phyloP scores from a whole-genome alignment of 2,797 vertebrate genomes.

The Siniperca undulata region DNA sequence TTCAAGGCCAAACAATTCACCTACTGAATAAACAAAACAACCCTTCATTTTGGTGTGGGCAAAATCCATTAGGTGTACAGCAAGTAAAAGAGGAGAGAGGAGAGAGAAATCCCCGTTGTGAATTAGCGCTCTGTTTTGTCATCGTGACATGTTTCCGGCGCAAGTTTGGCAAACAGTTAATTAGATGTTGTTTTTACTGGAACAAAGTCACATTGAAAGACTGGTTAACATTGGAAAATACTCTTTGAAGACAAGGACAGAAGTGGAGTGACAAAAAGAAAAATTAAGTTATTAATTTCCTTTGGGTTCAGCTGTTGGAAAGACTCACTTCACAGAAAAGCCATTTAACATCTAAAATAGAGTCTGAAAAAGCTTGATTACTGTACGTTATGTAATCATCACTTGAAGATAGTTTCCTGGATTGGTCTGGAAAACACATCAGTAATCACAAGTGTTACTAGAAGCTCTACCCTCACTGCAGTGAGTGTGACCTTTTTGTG shows the following conservation, averaged over 20 bases:
- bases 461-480: background rate
- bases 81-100: constrained; percentile 6
- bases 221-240: background rate
- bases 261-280: constrained; percentile 16
- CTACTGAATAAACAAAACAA: constrained; percentile 33
- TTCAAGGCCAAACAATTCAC: constrained; percentile 42
- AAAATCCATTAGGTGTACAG: background rate
- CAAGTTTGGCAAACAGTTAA: constrained; percentile 28
- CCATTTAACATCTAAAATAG: background rate
- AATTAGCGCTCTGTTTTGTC: constrained; percentile 25
- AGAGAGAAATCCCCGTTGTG: background rate
- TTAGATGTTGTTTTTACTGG: constrained; percentile 20
- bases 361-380: constrained; percentile 24
- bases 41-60: background rate
- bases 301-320: constrained; percentile 3
- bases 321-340: constrained; percentile 11
- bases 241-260: constrained; percentile 28
- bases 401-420: constrained; percentile 21
- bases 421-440: constrained; percentile 19
- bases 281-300: constrained; percentile 1
- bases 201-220: constrained; percentile 28
- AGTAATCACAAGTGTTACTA: constrained; percentile 1
- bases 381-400: constrained; percentile 5
- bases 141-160: background rate
- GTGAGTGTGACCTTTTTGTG: background rate